Percentiles rank a stretch among this genome's conserved stretches.
Conservation (phyloP, 2,888 invertebrate species). For the Slavum lentiscoides region DNA sequence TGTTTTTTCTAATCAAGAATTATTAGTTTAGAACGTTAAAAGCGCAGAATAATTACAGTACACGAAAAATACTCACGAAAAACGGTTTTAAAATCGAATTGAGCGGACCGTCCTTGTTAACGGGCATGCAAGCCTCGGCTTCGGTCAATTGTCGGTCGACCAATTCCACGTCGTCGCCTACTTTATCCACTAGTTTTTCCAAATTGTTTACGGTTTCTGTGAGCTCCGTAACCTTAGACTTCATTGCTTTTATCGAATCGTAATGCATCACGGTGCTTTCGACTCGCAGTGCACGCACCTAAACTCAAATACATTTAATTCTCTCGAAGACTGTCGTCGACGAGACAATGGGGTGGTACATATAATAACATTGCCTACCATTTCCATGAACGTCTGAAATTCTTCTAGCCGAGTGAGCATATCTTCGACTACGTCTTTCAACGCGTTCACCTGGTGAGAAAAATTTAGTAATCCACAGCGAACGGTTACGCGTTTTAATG, state of each 20-base stretch:
- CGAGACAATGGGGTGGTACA: not conserved
- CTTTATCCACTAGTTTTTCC: conserved; percentile 39
- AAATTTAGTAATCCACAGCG: not conserved
- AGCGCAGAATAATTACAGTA: not conserved
- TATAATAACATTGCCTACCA: not conserved
- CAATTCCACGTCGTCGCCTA: conserved; percentile 32
- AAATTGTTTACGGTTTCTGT: conserved; percentile 21
- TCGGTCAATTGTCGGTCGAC: conserved; percentile 44
- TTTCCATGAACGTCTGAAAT: conserved; percentile 51
- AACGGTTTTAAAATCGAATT: conserved; percentile 49
- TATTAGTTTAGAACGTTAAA: not conserved
- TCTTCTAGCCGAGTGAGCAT: conserved; percentile 44
- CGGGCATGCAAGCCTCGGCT: conserved; percentile 46
- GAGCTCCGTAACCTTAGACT: conserved; percentile 28
- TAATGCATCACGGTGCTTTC: conserved; percentile 46
- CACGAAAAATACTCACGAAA: conserved; percentile 23
- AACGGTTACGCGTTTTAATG: not conserved
- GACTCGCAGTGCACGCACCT: conserved; percentile 32
- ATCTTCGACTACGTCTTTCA: conserved; percentile 42
- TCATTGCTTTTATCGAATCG: conserved; percentile 39
- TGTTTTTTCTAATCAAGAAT: conserved; percentile 41
- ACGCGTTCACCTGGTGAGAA: conserved; percentile 3
- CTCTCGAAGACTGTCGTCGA: too few relatives aligned
- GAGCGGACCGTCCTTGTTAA: conserved; percentile 41
- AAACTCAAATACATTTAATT: not conserved